Evolutionary conservation across 1,140 invertebrate genomes (phyloP).

Genomic region (Habropoda laboriosa): DNA sequence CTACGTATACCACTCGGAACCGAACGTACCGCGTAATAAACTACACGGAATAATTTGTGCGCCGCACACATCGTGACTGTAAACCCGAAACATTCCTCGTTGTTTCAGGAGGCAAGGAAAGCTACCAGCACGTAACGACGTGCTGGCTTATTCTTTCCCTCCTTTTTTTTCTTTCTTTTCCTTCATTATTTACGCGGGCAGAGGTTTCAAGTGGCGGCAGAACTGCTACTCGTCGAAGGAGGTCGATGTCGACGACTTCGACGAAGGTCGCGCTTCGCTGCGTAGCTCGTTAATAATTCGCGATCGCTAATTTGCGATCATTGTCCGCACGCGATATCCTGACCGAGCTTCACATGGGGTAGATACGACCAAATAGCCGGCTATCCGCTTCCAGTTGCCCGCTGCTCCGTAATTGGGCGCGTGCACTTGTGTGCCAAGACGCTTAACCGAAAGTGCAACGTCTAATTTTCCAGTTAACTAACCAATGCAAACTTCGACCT

Average conservation of each 20-base stretch:
- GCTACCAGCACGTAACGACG: too few species aligned
- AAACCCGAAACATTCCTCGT: not conserved
- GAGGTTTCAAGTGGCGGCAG: not conserved
- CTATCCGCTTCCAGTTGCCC: constrained; percentile 50
- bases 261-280: constrained; percentile 53
- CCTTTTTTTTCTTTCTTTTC: too few species aligned
- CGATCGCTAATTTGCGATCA: constrained; percentile 63
- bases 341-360: constrained; percentile 26
- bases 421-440: constrained; percentile 52
- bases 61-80: not conserved
- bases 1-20: too few species aligned
- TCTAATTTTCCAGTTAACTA: constrained; percentile 68
- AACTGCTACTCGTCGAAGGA: constrained; percentile 7
- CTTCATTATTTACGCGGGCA: not conserved
- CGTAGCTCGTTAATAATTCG: constrained; percentile 65
- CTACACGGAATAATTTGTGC: not conserved
- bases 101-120: not conserved
- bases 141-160: not conserved
- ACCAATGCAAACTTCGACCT: constrained; percentile 53
- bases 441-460: constrained; percentile 57
- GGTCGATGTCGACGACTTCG: constrained; percentile 49
- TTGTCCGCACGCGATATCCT: constrained; percentile 68
- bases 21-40: not conserved
- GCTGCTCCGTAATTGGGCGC: constrained; percentile 53
- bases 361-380: constrained; percentile 44